These are phyloP conservation scores for Scopus umbretta DNA, from an alignment of 2,113 vertebrate genomes.

Conservation along the genomic window DNA sequence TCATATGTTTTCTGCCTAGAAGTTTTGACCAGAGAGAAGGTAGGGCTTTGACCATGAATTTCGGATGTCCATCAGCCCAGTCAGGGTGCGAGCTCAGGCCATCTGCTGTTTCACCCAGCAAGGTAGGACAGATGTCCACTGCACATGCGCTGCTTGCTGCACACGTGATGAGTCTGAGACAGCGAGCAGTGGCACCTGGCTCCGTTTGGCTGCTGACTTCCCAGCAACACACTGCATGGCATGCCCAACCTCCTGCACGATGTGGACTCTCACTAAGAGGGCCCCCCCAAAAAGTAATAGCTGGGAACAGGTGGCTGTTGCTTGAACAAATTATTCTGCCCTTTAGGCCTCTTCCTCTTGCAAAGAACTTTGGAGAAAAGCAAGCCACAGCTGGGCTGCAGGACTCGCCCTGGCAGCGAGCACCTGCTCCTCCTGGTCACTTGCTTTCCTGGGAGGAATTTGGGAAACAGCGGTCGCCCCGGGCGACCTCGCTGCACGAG, in stretches of 20 bases:
- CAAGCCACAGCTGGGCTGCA: not conserved
- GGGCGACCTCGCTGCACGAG: not conserved
- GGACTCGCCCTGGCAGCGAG: not conserved
- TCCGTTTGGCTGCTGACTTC: not conserved
- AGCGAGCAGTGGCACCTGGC: not conserved
- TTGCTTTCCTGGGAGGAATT: not conserved
- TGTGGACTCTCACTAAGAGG: not conserved
- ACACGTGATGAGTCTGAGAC: not conserved
- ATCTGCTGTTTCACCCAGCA: not conserved
- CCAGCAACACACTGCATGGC: not conserved
- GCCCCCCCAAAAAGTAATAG: accelerated
- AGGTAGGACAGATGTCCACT: not conserved
- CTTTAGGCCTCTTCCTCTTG: not conserved
- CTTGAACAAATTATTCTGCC: not conserved
- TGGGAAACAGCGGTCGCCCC: not conserved
- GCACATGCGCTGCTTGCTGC: not conserved
- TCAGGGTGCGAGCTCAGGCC: not conserved
- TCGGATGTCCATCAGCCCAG: not conserved
- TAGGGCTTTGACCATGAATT: not conserved
- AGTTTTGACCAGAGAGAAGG: not conserved
- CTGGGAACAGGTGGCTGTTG: not conserved
- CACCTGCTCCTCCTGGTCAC: too few relatives aligned
- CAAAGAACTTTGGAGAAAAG: not conserved
- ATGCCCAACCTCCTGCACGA: too few relatives aligned
- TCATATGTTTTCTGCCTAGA: not conserved